A percentile compares a stretch with the other conserved stretches of the same genome.
Evolutionary conservation across 2,888 invertebrate genomes (phyloP).

Genomic region (Diarsia dahlii): DNA sequence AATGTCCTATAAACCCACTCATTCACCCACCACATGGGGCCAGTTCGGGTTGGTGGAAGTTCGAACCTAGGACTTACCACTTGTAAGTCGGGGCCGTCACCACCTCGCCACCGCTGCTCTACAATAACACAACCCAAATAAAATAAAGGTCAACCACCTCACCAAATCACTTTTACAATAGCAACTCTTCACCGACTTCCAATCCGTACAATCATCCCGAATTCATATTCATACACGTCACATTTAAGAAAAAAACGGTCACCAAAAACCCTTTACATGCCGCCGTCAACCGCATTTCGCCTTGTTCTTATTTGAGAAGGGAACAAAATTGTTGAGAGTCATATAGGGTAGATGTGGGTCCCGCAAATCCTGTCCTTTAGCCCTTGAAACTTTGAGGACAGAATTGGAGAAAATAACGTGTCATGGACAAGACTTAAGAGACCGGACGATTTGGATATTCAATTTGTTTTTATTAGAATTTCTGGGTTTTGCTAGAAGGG

Average conservation of each 20-base stretch:
- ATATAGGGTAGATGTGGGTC: conserved; percentile 81
- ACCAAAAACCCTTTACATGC: conserved; percentile 25
- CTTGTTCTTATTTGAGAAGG: conserved; percentile 84
- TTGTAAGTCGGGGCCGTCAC: too few species aligned
- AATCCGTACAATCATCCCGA: conserved; percentile 17
- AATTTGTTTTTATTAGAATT: conserved; percentile 68
- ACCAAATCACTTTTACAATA: not conserved
- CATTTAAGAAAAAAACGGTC: conserved; percentile 26
- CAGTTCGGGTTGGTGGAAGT: too few species aligned
- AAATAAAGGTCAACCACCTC: not conserved
- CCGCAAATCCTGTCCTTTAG: conserved; percentile 81
- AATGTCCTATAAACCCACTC: too few species aligned
- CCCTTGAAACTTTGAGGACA: conserved; percentile 80
- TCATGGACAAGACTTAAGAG: conserved; percentile 64
- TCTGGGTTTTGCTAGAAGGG: conserved; percentile 30
- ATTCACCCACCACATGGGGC: too few species aligned
- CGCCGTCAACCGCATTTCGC: conserved; percentile 76
- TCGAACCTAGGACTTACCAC: too few species aligned
- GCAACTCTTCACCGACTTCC: conserved; percentile 1
- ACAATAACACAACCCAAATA: not conserved
- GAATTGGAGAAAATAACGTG: conserved; percentile 70
- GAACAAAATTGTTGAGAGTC: conserved; percentile 83
- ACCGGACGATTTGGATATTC: conserved; percentile 55
- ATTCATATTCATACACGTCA: conserved; percentile 36
- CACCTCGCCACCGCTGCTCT: too few species aligned